Conservation (phyloP, 2,888 invertebrate species). For the Agrilus mali region DNA sequence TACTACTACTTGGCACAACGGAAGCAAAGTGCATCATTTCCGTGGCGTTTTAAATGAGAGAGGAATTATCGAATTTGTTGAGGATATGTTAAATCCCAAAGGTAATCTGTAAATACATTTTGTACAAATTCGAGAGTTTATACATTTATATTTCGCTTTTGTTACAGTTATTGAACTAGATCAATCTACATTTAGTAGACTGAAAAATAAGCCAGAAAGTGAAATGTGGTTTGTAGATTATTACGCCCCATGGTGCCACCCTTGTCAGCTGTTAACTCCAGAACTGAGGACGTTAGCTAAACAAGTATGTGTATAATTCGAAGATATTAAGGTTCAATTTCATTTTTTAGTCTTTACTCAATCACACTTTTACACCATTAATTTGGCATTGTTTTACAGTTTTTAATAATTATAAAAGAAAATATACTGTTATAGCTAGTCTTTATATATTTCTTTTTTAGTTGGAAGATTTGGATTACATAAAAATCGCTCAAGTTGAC, state of each 20-base stretch:
- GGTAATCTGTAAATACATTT: conserved; percentile 31
- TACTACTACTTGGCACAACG: conserved; percentile 54
- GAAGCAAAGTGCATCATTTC: conserved; percentile 38
- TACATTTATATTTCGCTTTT: not conserved
- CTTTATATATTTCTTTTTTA: conserved; percentile 20
- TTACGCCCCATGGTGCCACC: conserved; percentile 64
- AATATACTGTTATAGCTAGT: no score
- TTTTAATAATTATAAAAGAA: not conserved
- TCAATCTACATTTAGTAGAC: conserved; percentile 39
- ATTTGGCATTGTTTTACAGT: not conserved
- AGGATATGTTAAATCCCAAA: conserved; percentile 40
- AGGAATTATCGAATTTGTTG: conserved; percentile 51
- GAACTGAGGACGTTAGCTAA: conserved; percentile 55
- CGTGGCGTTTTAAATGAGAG: conserved; percentile 46
- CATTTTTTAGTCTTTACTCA: no score
- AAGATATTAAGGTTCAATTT: not conserved
- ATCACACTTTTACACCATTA: no score
- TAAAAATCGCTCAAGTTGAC: conserved; percentile 53
- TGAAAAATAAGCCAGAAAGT: conserved; percentile 39
- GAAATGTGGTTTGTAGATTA: conserved; percentile 59
- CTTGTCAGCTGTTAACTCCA: conserved; percentile 55
- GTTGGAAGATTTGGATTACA: conserved; percentile 34
- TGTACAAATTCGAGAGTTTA: not conserved
- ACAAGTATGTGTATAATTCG: conserved; percentile 23
- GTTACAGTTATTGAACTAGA: conserved; percentile 43